Percentiles rank a stretch among this genome's conserved stretches.
Evolutionary conservation across 2,797 vertebrate species (phyloP).

Genomic region (Lacerta bilineata): DNA sequence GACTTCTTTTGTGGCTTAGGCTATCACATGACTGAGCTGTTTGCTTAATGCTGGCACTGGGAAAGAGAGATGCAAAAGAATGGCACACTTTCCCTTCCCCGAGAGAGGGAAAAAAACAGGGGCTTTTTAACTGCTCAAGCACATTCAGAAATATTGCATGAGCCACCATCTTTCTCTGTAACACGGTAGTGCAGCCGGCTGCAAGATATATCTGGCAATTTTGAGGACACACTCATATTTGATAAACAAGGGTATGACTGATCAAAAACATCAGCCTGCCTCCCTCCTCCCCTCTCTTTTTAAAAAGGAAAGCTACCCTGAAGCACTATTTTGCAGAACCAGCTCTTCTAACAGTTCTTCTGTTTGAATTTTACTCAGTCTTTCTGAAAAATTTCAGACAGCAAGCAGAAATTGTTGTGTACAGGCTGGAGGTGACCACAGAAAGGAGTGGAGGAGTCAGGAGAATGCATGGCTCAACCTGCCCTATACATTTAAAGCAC

Average conservation of each 20-base stretch:
- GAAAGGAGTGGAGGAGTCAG: not conserved
- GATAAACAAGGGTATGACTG: not conserved
- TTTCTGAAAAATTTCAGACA: conserved; percentile 17
- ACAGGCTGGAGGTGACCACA: too few relatives aligned
- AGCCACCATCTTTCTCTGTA: not conserved
- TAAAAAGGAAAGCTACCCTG: conserved; percentile 1
- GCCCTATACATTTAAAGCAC: too few relatives aligned
- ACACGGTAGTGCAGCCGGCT: conserved; percentile 27
- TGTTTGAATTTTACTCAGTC: conserved; percentile 47
- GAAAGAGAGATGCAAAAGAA: not conserved
- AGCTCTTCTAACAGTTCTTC: conserved; percentile 35
- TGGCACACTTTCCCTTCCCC: not conserved
- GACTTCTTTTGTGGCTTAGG: conserved; percentile 35
- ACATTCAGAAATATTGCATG: not conserved
- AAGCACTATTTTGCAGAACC: not conserved
- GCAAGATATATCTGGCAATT: conserved; percentile 36
- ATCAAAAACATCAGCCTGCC: conserved; percentile 10
- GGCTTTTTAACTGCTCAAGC: conserved; percentile 11
- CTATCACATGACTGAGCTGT: not conserved
- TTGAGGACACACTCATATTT: conserved; percentile 49
- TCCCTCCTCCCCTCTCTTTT: not conserved
- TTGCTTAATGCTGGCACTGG: conserved; percentile 1
- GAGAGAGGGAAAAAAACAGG: accelerated
- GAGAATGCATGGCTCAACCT: too few relatives aligned
- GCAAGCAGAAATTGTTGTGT: not conserved